These are phyloP conservation scores for Oscheius sp. DNA, from an alignment of 2,888 invertebrate species.

Conservation along the genomic window DNA sequence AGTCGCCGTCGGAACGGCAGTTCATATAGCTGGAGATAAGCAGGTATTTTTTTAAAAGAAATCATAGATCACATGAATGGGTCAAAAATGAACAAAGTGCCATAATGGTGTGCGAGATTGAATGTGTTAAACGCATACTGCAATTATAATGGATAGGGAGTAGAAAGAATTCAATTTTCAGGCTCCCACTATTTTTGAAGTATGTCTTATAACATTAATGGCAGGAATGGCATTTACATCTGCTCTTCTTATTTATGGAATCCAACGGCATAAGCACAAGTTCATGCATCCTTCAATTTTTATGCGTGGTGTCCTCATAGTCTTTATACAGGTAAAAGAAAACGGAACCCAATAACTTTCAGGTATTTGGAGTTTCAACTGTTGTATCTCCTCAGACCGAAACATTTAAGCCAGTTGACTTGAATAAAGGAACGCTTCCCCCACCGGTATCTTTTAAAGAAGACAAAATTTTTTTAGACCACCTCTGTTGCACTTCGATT, in stretches of 20 bases:
- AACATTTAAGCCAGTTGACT: background rate
- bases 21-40: constrained; percentile 33
- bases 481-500: constrained; percentile 51
- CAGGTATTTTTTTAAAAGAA: background rate
- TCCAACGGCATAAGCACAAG: constrained; percentile 41
- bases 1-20: constrained; percentile 41
- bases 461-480: constrained; percentile 27
- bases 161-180: background rate
- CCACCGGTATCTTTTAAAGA: background rate
- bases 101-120: too few species aligned
- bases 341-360: background rate
- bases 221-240: constrained; percentile 48
- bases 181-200: constrained; percentile 36
- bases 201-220: constrained; percentile 45
- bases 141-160: too few species aligned
- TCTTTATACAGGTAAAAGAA: constrained; percentile 61
- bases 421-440: background rate
- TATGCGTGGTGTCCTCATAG: constrained; percentile 52
- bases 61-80: background rate
- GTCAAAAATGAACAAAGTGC: too few species aligned
- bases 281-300: constrained; percentile 61
- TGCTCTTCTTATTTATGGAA: constrained; percentile 47
- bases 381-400: constrained; percentile 47
- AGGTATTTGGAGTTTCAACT: constrained; percentile 61
- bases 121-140: too few species aligned